Percentiles rank a stretch among this genome's conserved stretches.
Conservation (phyloP, 2,797 vertebrate species). For the Sandelia bainsii region DNA sequence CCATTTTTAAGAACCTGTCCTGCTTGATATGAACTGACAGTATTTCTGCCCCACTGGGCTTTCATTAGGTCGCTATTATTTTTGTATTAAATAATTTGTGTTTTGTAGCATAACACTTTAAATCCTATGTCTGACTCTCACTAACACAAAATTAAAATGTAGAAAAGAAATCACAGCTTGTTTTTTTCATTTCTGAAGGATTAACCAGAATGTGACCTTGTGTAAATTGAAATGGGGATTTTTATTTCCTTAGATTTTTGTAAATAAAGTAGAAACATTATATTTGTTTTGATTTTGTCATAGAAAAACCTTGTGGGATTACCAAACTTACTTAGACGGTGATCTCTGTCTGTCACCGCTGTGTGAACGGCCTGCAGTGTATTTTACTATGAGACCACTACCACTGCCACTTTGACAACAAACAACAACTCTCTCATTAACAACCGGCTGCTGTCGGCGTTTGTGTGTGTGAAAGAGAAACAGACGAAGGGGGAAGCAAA, state of each 20-base stretch:
- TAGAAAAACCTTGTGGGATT: constrained; percentile 42
- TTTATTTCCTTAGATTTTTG: constrained; percentile 7
- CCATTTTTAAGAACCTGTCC: constrained; percentile 51
- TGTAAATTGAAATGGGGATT: constrained; percentile 14
- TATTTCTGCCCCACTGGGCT: constrained; percentile 53
- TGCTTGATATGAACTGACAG: constrained; percentile 57
- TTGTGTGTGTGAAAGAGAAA: constrained; percentile 36
- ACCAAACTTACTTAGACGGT: constrained; percentile 24
- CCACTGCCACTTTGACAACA: constrained; percentile 64
- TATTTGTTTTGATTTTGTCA: constrained; percentile 30
- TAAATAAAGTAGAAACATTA: constrained; percentile 29
- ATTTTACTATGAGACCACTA: constrained; percentile 62
- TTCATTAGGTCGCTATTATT: constrained; percentile 58
- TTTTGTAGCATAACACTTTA: constrained; percentile 39
- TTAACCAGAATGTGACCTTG: constrained; percentile 33
- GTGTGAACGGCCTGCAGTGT: constrained; percentile 31
- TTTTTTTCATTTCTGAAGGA: constrained; percentile 11
- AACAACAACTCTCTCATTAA: constrained; percentile 59
- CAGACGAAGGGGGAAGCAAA: constrained; percentile 4
- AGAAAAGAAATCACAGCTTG: background rate
- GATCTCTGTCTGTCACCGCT: constrained; percentile 32
- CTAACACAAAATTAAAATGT: background rate
- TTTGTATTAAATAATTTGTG: constrained; percentile 45
- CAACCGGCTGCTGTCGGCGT: constrained; percentile 33
- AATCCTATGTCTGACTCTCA: constrained; percentile 9